Base-by-base conservation (phyloP, 1,140 invertebrate genomes). In the Neuroterus valhalla region DNA sequence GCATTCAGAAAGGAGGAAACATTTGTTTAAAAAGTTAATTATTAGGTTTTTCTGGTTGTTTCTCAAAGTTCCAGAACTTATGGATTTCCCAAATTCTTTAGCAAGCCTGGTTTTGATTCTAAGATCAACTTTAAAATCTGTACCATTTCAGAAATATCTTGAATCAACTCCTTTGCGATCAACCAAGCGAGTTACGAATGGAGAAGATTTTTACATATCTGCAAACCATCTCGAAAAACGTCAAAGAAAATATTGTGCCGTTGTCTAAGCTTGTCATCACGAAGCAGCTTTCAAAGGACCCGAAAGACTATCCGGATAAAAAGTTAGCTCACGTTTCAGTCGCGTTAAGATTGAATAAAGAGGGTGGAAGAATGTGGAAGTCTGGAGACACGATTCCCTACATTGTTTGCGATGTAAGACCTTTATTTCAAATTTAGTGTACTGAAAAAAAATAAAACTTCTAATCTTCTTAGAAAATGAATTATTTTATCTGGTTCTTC, bases 361-460 rank as follows among this genome's bases (percentile, higher is more conserved):
- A 93, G 82, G 93, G 93, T 78, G 95, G 94, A 72, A 93, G 96
- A 82, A 95, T 96, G 82, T 95, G 98, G 81, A 95, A 95, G 85
- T 94, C 94, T 79, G 98, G 98, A 0, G 99, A 99, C 86, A 98
- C 97, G 21, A 96, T 99, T 1, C 93, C 96, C 11, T 99, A 99
- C 87, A 92, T 99, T 2, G 97, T 99, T 83, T 99, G 98, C 87
- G 92, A 97, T 82, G 94, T 95, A 85, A 72, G 69, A 48, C 74
- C 70, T 75, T 52, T 68, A 45, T 3, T 70, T 31, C 14, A 42
- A 73, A 68, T 38, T 17, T 17, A 77, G 38, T 46, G 44, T 62
- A 66, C 62, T 44, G 21, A 70, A 55, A 19, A 50, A 71, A 43
- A 26, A 15, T 46, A 62, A 38, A 17, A 67, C 15, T 23, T 31